Percentiles rank a stretch among this genome's conserved stretches.
Conservation (phyloP, 2,888 invertebrate species). For the Cataglyphis cursor region DNA sequence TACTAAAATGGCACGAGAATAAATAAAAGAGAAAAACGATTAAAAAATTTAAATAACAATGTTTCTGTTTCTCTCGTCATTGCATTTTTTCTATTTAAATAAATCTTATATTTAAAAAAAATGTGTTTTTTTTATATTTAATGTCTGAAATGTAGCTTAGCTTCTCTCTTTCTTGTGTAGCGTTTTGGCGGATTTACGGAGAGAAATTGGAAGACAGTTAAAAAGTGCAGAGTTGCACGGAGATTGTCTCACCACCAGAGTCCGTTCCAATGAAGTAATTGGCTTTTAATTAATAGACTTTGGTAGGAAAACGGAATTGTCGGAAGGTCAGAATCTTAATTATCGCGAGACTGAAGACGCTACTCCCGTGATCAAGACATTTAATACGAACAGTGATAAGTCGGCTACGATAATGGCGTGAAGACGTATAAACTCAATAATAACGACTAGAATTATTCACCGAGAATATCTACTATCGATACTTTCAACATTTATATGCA, state of each 20-base stretch:
- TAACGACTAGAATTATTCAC: background rate
- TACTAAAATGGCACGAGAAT: constrained; percentile 4
- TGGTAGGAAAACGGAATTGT: constrained; percentile 53
- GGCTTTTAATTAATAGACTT: constrained; percentile 85
- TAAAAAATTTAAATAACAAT: constrained; percentile 32
- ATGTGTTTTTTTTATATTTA: background rate
- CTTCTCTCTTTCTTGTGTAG: constrained; percentile 9
- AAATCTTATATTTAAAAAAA: background rate
- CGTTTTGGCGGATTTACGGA: constrained; percentile 27
- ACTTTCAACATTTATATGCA: background rate
- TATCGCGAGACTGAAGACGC: constrained; percentile 78
- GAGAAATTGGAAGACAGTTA: constrained; percentile 5
- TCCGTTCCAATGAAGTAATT: constrained; percentile 81
- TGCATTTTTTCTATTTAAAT: background rate
- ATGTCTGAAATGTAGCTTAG: background rate
- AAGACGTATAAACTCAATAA: constrained; percentile 49
- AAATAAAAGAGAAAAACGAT: constrained; percentile 19
- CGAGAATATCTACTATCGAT: background rate
- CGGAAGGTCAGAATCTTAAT: constrained; percentile 80
- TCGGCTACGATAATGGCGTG: constrained; percentile 52
- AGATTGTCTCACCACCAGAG: constrained; percentile 66
- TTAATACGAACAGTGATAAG: constrained; percentile 59
- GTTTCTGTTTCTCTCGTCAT: background rate
- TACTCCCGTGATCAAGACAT: constrained; percentile 68
- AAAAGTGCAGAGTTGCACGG: constrained; percentile 49